These are phyloP conservation scores for Ericerus pela DNA, from an alignment of 1,140 invertebrate genomes.

Conservation along the genomic window DNA sequence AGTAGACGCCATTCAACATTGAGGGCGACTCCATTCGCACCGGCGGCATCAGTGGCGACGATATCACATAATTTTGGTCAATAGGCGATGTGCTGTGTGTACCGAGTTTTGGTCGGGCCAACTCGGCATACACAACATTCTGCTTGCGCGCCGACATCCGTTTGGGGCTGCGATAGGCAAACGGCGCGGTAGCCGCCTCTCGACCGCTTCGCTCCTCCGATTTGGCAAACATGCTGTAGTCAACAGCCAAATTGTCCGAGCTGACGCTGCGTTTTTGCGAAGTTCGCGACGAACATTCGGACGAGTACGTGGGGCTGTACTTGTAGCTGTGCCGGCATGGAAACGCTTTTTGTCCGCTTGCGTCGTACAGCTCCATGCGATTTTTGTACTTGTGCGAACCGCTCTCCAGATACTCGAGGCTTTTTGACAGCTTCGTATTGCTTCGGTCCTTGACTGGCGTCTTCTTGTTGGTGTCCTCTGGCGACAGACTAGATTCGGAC, in stretches of 20 bases:
- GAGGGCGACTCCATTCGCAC: background rate
- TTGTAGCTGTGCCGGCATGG: background rate
- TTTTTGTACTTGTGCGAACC: background rate
- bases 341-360: background rate
- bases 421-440: conserved; percentile 16
- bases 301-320: background rate
- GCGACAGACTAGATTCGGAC: conserved; percentile 34
- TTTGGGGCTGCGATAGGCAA: background rate
- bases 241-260: conserved; percentile 47
- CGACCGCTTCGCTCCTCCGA: too few species aligned
- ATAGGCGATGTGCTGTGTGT: background rate
- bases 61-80: background rate
- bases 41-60: too few species aligned
- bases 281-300: background rate
- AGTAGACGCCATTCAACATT: background rate
- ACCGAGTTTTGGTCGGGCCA: background rate
- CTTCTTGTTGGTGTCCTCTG: conserved; percentile 17
- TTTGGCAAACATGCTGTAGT: conserved; percentile 47
- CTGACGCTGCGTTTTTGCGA: conserved; percentile 25
- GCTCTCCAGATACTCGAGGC: conserved; percentile 16
- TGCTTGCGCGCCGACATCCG: background rate
- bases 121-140: background rate
- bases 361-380: background rate
- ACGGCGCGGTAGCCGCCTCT: too few species aligned
- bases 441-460: background rate